Evolutionary conservation across 2,888 invertebrate genomes (phyloP).

Genomic region (Hydriomena furcata): DNA sequence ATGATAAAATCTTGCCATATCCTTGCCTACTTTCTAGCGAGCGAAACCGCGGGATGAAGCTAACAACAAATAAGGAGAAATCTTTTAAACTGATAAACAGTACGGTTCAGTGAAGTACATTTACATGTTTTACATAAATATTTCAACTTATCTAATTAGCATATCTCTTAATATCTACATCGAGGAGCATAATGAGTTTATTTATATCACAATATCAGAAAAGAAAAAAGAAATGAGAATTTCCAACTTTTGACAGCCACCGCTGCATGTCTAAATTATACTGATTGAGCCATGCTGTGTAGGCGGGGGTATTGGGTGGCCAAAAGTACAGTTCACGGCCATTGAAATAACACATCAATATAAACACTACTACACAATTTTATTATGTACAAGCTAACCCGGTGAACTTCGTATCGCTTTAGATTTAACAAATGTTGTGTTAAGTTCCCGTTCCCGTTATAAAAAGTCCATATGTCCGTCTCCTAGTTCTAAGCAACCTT

Average conservation of each 20-base stretch:
- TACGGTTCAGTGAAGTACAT: background rate
- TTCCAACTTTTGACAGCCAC: slow-evolving; percentile 19
- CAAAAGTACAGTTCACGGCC: slow-evolving; percentile 5
- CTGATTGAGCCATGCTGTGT: slow-evolving; percentile 17
- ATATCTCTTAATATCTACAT: slow-evolving; percentile 22
- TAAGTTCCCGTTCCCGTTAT: too few species aligned
- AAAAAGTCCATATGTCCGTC: too few species aligned
- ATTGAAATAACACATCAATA: background rate
- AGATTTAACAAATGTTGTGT: too few species aligned
- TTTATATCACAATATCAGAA: slow-evolving; percentile 22
- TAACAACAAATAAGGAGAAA: too few species aligned
- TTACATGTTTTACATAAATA: slow-evolving; percentile 11
- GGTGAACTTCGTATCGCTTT: too few species aligned
- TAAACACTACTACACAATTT: too few species aligned
- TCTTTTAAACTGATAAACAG: too few species aligned
- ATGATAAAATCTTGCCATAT: too few species aligned
- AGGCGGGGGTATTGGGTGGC: slow-evolving; percentile 21
- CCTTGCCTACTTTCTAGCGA: too few species aligned
- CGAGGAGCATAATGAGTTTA: slow-evolving; percentile 23
- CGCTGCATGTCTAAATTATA: slow-evolving; percentile 28
- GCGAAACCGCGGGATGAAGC: too few species aligned
- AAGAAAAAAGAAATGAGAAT: slow-evolving; percentile 23
- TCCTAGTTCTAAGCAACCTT: too few species aligned
- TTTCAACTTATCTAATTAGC: slow-evolving; percentile 19
- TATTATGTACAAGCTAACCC: too few species aligned